A percentile compares a stretch with the other conserved stretches of the same genome.
phyloP scores from a whole-genome alignment of 2,888 invertebrate species.

The Timema podura region DNA sequence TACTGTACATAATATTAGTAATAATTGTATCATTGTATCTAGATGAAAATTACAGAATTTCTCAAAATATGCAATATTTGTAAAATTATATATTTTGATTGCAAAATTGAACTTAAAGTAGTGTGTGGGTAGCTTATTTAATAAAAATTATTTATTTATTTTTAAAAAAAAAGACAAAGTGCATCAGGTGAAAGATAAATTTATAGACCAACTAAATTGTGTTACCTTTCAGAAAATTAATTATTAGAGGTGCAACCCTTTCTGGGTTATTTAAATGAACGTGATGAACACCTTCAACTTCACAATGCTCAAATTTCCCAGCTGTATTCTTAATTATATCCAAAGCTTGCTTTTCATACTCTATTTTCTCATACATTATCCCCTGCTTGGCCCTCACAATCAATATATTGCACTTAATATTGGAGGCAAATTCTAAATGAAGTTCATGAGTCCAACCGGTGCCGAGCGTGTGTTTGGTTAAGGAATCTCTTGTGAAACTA shows the following conservation, averaged over 20 bases:
- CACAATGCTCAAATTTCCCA: conserved; percentile 33
- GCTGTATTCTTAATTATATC: conserved; percentile 32
- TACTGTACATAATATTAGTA: no score
- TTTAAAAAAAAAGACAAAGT: no score
- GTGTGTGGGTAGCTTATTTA: no score
- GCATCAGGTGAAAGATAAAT: no score
- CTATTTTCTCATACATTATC: conserved; percentile 34
- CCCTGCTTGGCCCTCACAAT: conserved; percentile 39
- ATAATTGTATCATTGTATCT: no score
- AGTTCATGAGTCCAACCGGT: conserved; percentile 33
- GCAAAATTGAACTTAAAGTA: no score
- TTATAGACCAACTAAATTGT: no score
- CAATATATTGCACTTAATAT: conserved; percentile 38
- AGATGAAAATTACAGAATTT: no score
- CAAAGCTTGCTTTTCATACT: conserved; percentile 32
- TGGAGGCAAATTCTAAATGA: conserved; percentile 33
- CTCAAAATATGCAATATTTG: no score
- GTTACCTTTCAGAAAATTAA: conserved; percentile 30
- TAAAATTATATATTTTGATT: no score
- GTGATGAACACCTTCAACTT: conserved; percentile 36
- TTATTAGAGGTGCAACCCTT: conserved; percentile 35
- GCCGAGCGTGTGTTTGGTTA: conserved; percentile 55
- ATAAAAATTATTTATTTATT: no score
- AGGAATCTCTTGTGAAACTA: conserved; percentile 67
- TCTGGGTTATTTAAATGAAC: conserved; percentile 38